phyloP scores from a whole-genome alignment of 2,113 vertebrate genomes.

The Ivindomyrus marchei region DNA sequence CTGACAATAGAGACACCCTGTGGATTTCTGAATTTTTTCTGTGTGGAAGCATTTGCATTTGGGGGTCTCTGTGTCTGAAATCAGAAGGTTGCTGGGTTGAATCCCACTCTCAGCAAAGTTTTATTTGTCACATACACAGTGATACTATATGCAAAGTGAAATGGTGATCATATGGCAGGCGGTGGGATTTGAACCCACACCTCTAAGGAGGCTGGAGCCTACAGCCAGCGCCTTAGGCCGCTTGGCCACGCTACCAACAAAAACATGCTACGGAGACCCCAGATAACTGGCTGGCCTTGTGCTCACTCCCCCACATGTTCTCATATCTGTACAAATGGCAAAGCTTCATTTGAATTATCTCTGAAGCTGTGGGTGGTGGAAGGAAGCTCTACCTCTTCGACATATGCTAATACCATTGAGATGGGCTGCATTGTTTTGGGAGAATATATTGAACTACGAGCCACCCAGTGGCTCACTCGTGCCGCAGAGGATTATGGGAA shows the following conservation, averaged over 20 bases:
- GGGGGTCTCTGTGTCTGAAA: background rate
- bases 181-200: background rate
- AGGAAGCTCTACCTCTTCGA: background rate
- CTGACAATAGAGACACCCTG: background rate
- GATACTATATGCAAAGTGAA: background rate
- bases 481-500: background rate
- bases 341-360: background rate
- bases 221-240: too few species aligned
- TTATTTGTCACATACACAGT: too few species aligned
- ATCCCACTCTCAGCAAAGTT: background rate
- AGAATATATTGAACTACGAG: background rate
- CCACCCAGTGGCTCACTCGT: background rate
- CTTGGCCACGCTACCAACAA: background rate
- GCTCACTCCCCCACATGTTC: background rate
- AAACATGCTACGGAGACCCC: background rate
- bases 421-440: background rate
- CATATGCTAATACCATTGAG: background rate
- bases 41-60: background rate
- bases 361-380: background rate
- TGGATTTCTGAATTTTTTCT: background rate
- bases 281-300: background rate
- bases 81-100: background rate
- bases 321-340: background rate
- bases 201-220: background rate
- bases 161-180: background rate